These are phyloP conservation scores for Sterna hirundo DNA, from an alignment of 2,113 vertebrate species.

Conservation along the genomic window DNA sequence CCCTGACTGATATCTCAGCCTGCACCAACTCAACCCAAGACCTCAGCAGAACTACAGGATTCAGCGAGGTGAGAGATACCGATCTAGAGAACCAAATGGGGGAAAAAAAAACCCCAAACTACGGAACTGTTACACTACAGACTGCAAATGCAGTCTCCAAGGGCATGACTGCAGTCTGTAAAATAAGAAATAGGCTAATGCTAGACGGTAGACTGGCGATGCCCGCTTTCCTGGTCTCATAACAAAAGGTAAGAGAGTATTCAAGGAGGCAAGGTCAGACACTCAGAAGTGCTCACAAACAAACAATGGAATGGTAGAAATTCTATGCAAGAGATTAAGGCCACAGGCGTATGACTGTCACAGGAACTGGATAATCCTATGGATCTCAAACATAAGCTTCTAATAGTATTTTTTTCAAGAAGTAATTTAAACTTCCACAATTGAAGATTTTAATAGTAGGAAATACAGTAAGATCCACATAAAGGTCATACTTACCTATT, in stretches of 20 bases:
- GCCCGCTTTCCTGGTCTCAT: neutral
- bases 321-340: neutral
- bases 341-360: neutral
- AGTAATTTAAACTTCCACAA: neutral
- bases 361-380: neutral
- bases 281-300: neutral
- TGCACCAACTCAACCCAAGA: neutral
- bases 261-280: neutral
- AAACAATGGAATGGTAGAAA: neutral
- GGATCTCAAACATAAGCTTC: neutral
- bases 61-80: neutral
- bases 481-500: neutral
- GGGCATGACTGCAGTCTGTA: neutral
- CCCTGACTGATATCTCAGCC: neutral
- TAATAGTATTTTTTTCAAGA: neutral
- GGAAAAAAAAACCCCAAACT: fast-evolving
- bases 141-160: neutral
- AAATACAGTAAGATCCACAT: neutral
- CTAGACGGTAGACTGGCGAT: neutral
- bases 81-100: neutral
- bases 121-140: neutral
- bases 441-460: neutral
- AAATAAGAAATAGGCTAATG: neutral
- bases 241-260: neutral
- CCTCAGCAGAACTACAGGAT: neutral